Conservation (phyloP, 2,888 invertebrate species). For the Dolomedes plantarius region DNA sequence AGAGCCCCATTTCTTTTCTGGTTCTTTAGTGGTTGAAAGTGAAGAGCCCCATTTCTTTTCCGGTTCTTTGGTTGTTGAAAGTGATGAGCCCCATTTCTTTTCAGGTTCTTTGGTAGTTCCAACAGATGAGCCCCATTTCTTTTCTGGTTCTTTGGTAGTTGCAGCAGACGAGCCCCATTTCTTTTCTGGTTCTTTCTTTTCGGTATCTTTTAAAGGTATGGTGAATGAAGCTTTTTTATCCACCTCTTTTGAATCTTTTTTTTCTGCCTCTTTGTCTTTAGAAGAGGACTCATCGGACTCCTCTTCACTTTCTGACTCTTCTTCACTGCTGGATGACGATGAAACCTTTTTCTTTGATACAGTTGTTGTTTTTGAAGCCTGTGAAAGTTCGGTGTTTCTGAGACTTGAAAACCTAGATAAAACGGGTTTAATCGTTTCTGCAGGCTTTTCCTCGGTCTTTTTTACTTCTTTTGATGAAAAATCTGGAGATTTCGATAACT, state of each 20-base stretch:
- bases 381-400: constrained; percentile 25
- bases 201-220: background rate
- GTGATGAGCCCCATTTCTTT: background rate
- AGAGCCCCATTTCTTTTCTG: background rate
- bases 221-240: constrained; percentile 24
- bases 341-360: constrained; percentile 24
- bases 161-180: background rate
- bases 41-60: background rate
- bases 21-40: background rate
- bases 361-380: constrained; percentile 1
- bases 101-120: background rate
- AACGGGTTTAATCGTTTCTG: constrained; percentile 47
- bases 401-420: constrained; percentile 36
- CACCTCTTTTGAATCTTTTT: constrained; percentile 29
- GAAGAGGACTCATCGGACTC: constrained; percentile 43
- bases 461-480: constrained; percentile 2
- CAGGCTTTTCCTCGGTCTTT: constrained; percentile 16
- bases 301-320: constrained; percentile 45
- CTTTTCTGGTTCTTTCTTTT: background rate
- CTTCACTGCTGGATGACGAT: constrained; percentile 35
- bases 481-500: background rate
- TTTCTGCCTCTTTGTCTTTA: constrained; percentile 16
- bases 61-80: background rate
- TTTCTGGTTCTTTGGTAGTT: background rate
- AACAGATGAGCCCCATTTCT: background rate